Conservation (phyloP, 2,113 vertebrate genomes). For the Pantherophis guttatus region DNA sequence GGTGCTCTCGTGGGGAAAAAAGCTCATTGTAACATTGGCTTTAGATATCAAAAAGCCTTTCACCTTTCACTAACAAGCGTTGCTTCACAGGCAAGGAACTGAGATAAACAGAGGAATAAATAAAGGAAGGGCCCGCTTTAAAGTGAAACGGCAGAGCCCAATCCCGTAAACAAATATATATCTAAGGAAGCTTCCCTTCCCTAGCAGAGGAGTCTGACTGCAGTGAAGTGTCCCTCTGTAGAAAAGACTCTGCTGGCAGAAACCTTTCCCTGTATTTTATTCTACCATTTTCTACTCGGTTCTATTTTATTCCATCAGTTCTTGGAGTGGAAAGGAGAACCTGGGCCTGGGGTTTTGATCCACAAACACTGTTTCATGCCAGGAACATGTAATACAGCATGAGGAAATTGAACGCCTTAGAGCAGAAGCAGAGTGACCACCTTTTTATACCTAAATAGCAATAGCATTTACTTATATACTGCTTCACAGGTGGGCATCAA, state of each 20-base stretch:
- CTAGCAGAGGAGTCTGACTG: slow-evolving; percentile 3
- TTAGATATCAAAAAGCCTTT: slow-evolving; percentile 64
- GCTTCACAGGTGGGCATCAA: too few species aligned
- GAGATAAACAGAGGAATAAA: slow-evolving; percentile 24
- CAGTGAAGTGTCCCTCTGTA: background rate
- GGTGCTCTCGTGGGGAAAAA: slow-evolving; percentile 65
- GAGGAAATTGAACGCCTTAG: background rate
- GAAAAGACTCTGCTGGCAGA: background rate
- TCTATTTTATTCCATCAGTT: background rate
- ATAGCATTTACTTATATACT: too few species aligned
- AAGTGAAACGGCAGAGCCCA: slow-evolving; percentile 40
- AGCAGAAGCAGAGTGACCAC: background rate
- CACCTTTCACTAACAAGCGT: slow-evolving; percentile 60
- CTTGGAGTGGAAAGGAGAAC: background rate
- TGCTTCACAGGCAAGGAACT: slow-evolving; percentile 36
- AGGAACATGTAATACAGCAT: background rate
- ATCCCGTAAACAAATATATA: slow-evolving; percentile 29
- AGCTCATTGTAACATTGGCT: slow-evolving; percentile 59
- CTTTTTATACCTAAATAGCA: background rate
- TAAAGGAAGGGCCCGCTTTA: slow-evolving; percentile 16
- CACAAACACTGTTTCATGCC: background rate
- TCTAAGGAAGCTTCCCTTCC: slow-evolving; percentile 1
- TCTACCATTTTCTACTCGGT: background rate
- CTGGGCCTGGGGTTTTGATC: background rate
- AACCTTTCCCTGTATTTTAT: background rate